Evolutionary conservation across 64 coral and sea anemone genomes (phyloP).

Genomic region (Montipora sp.): DNA sequence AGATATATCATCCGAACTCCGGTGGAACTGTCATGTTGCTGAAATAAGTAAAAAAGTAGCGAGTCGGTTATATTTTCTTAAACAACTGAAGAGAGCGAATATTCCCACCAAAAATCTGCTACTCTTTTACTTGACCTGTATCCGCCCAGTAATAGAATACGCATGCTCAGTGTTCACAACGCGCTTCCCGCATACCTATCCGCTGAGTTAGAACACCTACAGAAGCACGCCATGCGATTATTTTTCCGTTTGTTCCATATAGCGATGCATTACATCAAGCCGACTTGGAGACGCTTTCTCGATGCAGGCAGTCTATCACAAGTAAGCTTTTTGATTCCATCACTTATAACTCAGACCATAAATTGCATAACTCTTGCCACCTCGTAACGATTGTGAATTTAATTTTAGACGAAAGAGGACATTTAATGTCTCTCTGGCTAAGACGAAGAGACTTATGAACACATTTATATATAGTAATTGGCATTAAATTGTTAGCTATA

Average conservation of each 20-base stretch:
- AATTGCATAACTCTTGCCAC: conserved; percentile 33
- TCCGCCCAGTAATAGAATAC: conserved; percentile 51
- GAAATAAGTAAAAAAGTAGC: conserved; percentile 57
- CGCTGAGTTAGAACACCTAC: no score
- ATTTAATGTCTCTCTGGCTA: not conserved
- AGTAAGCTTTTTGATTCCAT: conserved; percentile 23
- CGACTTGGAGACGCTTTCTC: conserved; percentile 22
- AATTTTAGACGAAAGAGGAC: not conserved
- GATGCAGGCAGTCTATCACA: conserved; percentile 11
- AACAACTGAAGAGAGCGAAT: conserved; percentile 50
- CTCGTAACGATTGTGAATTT: not conserved
- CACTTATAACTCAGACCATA: conserved; percentile 30
- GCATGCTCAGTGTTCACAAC: conserved; percentile 46
- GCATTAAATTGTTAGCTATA: no score
- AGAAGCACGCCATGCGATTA: no score
- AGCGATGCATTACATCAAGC: not conserved
- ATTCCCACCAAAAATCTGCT: conserved; percentile 36
- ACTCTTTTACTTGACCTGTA: conserved; percentile 46
- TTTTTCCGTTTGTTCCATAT: not conserved
- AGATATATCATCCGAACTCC: conserved; percentile 69
- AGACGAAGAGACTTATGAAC: no score
- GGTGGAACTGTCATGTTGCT: conserved; percentile 74
- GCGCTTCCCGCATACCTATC: no score
- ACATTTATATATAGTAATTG: no score
- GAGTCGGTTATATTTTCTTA: conserved; percentile 54